Evolutionary conservation across 1,140 invertebrate species (phyloP).

Genomic region (Euwallacea similis): DNA sequence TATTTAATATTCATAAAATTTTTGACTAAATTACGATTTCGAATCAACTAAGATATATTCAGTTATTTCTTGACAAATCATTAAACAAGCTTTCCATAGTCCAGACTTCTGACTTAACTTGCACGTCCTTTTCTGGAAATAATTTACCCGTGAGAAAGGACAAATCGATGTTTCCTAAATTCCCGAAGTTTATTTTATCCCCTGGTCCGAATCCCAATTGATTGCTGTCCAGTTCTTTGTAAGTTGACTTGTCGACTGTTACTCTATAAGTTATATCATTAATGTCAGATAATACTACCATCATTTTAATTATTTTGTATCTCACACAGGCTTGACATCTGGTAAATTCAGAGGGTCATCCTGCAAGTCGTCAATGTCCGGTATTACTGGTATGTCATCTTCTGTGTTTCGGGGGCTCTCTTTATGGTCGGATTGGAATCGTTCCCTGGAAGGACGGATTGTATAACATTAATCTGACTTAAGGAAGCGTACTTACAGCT

Average conservation of each 20-base stretch:
- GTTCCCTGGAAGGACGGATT: constrained; percentile 41
- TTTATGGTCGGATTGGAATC: constrained; percentile 44
- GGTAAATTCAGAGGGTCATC: constrained; percentile 46
- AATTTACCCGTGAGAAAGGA: constrained; percentile 46
- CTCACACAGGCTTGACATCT: constrained; percentile 47
- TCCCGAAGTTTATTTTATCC: constrained; percentile 44
- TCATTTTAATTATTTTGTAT: constrained; percentile 8
- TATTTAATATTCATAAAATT: too few relatives aligned
- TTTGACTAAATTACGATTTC: too few relatives aligned
- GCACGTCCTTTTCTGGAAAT: constrained; percentile 49
- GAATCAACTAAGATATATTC: too few relatives aligned
- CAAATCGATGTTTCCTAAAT: constrained; percentile 50
- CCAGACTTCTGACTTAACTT: constrained; percentile 47
- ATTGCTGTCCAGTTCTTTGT: constrained; percentile 48
- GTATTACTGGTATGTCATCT: constrained; percentile 52
- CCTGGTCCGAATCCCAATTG: constrained; percentile 42
- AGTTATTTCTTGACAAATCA: constrained; percentile 41
- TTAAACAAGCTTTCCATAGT: constrained; percentile 49
- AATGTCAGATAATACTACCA: neutral
- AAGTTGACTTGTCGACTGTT: constrained; percentile 49
- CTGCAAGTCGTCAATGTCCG: constrained; percentile 52
- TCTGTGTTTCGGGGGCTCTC: constrained; percentile 39
- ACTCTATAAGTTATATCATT: constrained; percentile 40
- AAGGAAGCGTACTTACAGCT: constrained; percentile 39
- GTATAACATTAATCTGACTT: too few relatives aligned